Evolutionary conservation across 2,113 vertebrate genomes (phyloP).

Genomic region (Charina bottae): DNA sequence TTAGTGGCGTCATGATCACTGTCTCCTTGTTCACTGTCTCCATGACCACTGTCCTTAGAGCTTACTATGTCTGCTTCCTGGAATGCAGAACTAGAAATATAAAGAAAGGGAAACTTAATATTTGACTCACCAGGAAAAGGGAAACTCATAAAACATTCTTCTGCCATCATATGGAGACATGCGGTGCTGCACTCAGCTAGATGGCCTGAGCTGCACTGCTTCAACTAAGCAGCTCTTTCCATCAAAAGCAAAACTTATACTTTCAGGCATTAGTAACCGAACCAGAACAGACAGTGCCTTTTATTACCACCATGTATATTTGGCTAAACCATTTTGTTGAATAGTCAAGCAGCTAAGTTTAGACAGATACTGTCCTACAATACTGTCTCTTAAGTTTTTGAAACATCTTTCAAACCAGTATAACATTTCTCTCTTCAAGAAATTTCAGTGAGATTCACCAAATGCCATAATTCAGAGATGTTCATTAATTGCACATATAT

Average conservation of each 20-base stretch:
- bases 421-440: slow-evolving; percentile 41
- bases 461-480: not conserved
- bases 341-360: slow-evolving; percentile 25
- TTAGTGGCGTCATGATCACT: slow-evolving; percentile 98
- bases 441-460: slow-evolving; percentile 25
- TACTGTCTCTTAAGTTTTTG: slow-evolving; percentile 32
- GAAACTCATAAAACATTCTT: slow-evolving; percentile 78
- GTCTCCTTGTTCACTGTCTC: slow-evolving; percentile 98
- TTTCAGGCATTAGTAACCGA: not conserved
- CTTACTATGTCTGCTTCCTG: slow-evolving; percentile 98
- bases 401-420: slow-evolving; percentile 23
- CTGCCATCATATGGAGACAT: slow-evolving; percentile 80
- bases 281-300: not conserved
- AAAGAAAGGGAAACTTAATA: slow-evolving; percentile 40
- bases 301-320: not conserved
- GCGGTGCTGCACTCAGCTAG: slow-evolving; percentile 70
- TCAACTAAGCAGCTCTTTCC: slow-evolving; percentile 44
- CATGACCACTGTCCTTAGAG: slow-evolving; percentile 98
- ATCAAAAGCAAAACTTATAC: not conserved
- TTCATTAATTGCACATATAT: not conserved
- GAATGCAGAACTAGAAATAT: slow-evolving; percentile 89
- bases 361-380: not conserved
- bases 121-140: slow-evolving; percentile 69
- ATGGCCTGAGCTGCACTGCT: slow-evolving; percentile 23
- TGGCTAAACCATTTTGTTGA: slow-evolving; percentile 1